phyloP scores from a whole-genome alignment of 2,888 invertebrate genomes.

The Oscheius sp. region DNA sequence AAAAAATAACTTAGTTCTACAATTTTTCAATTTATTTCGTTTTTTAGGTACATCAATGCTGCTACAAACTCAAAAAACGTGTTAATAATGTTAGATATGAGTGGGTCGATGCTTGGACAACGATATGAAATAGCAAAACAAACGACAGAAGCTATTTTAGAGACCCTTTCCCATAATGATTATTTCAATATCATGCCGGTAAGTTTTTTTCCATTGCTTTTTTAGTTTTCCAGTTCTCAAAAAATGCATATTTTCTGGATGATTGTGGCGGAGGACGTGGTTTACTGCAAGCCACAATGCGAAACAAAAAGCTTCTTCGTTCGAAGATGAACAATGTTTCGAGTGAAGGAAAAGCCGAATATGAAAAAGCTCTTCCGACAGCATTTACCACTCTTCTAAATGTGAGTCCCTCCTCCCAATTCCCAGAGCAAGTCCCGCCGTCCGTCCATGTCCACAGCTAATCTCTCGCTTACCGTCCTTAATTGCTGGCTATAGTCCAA shows the following conservation, averaged over 20 bases:
- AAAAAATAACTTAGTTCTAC: too few species aligned
- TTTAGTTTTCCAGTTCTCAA: conserved; percentile 76
- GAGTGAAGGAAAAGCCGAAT: conserved; percentile 84
- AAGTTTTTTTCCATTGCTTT: conserved; percentile 32
- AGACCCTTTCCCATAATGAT: conserved; percentile 96
- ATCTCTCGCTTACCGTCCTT: not conserved
- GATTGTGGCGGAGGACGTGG: conserved; percentile 81
- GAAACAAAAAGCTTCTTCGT: conserved; percentile 71
- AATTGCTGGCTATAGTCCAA: not conserved
- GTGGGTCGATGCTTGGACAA: conserved; percentile 73
- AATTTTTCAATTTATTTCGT: not conserved
- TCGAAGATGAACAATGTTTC: conserved; percentile 76
- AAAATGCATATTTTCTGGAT: conserved; percentile 81
- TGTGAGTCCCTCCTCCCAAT: conserved; percentile 73
- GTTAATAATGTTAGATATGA: conserved; percentile 88
- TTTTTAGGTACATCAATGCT: conserved; percentile 85
- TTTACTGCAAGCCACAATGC: conserved; percentile 83
- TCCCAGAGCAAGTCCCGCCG: not conserved
- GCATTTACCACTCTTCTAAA: conserved; percentile 83
- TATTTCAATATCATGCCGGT: conserved; percentile 88
- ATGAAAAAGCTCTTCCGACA: conserved; percentile 82
- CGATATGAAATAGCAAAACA: conserved; percentile 85
- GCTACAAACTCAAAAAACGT: conserved; percentile 97
- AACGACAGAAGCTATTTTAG: conserved; percentile 86
- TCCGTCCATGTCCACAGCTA: conserved; percentile 32